Evolutionary conservation across 2,888 invertebrate genomes (phyloP).

Genomic region (Zelleria hepariella): DNA sequence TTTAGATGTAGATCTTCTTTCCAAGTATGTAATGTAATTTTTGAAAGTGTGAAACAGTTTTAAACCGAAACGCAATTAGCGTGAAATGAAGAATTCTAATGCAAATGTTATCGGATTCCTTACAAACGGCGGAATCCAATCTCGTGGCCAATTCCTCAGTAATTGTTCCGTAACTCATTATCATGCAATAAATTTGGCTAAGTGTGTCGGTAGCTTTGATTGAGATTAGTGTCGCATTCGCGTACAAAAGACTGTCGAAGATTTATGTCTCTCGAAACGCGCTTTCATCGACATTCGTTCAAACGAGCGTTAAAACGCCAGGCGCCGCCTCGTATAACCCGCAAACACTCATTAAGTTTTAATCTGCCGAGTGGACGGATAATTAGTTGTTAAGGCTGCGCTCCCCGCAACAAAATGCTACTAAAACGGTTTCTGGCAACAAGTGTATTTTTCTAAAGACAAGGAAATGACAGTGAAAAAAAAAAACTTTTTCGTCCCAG

Average conservation of each 20-base stretch:
- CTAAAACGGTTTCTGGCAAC: too few species aligned
- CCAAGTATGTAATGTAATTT: too few species aligned
- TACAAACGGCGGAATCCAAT: not conserved
- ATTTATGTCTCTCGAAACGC: not conserved
- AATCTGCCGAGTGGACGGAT: constrained; percentile 25
- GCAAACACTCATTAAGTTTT: constrained; percentile 25
- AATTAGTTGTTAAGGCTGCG: constrained; percentile 31
- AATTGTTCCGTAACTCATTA: not conserved
- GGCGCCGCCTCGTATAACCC: constrained; percentile 2
- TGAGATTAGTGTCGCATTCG: not conserved
- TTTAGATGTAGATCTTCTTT: too few species aligned
- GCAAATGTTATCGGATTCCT: not conserved
- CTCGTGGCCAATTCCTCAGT: not conserved
- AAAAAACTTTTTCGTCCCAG: too few species aligned
- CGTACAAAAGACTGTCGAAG: not conserved
- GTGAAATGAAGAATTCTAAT: too few species aligned
- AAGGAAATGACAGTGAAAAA: too few species aligned
- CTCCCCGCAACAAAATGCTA: too few species aligned
- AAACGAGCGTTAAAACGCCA: constrained; percentile 5
- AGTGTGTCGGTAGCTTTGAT: not conserved
- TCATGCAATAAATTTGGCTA: not conserved
- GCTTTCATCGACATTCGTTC: constrained; percentile 5
- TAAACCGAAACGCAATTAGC: too few species aligned
- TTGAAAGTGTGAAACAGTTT: too few species aligned
- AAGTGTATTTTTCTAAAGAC: too few species aligned